phyloP scores from a whole-genome alignment of 2,113 vertebrate genomes.

The Blennius ocellaris region DNA sequence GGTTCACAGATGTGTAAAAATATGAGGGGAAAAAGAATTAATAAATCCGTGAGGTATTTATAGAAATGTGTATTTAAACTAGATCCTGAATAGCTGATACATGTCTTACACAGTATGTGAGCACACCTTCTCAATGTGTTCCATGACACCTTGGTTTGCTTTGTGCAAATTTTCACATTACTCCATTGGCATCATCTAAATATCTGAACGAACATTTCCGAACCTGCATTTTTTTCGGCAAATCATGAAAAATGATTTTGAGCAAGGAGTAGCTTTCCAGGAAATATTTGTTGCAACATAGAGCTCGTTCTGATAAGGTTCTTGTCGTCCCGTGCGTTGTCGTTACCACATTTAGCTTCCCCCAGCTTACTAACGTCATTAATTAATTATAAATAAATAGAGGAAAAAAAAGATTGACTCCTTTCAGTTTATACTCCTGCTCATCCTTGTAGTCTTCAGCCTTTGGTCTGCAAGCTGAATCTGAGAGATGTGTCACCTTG shows the following conservation, averaged over 20 bases:
- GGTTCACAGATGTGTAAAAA: conserved; percentile 1
- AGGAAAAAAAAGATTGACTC: conserved; percentile 53
- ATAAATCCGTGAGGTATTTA: not conserved
- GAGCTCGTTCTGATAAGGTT: conserved; percentile 1
- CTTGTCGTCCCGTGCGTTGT: conserved; percentile 6
- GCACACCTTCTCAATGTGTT: not conserved
- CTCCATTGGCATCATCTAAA: not conserved
- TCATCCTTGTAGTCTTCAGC: conserved; percentile 36
- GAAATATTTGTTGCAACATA: not conserved
- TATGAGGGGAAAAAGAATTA: not conserved
- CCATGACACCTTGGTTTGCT: not conserved
- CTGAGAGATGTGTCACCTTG: conserved; percentile 74
- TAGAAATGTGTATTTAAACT: not conserved
- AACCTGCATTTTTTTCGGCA: conserved; percentile 13
- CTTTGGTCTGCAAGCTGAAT: conserved; percentile 62
- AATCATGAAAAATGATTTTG: conserved; percentile 24
- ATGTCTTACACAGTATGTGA: not conserved
- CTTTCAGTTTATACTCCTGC: conserved; percentile 52
- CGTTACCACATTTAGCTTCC: conserved; percentile 38
- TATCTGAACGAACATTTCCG: conserved; percentile 5
- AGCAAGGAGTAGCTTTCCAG: conserved; percentile 13
- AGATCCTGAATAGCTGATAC: not conserved
- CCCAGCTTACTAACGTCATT: conserved; percentile 32
- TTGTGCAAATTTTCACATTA: conserved; percentile 18
- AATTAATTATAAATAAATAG: conserved; percentile 63